These are phyloP conservation scores for Pygoscelis adeliae DNA, from an alignment of 2,113 vertebrate genomes.

Conservation along the genomic window DNA sequence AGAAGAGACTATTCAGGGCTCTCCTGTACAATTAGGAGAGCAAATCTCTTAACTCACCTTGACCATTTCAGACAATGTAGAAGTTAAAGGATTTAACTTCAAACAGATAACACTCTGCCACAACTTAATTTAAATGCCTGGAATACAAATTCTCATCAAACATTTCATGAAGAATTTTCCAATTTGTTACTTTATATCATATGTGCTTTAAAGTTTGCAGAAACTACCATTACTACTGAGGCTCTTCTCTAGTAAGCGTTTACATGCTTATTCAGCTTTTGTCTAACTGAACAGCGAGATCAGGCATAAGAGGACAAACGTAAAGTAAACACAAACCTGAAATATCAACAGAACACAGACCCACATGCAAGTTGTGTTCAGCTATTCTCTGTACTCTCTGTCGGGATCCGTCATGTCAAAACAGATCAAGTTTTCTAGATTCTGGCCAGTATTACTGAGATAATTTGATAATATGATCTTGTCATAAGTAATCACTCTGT, in stretches of 20 bases:
- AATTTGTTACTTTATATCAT: neutral
- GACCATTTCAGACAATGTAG: neutral
- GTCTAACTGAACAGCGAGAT: neutral
- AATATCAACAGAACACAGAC: neutral
- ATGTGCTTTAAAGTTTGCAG: neutral
- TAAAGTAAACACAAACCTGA: neutral
- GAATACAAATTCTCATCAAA: neutral
- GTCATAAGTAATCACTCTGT: neutral
- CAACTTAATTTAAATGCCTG: neutral
- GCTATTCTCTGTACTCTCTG: neutral
- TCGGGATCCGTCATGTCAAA: neutral
- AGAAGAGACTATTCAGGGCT: neutral
- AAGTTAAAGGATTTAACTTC: neutral
- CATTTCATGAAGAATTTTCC: neutral
- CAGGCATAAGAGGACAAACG: neutral
- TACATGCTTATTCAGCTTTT: neutral
- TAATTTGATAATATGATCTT: neutral
- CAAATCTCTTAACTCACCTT: neutral
- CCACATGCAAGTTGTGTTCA: neutral
- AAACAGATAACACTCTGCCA: neutral
- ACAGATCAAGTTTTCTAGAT: neutral
- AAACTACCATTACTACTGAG: neutral
- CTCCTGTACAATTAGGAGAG: neutral
- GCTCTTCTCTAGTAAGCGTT: neutral
- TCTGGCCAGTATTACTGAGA: neutral